phyloP scores from a whole-genome alignment of 2,888 invertebrate genomes.

The Amblyteles armatorius region DNA sequence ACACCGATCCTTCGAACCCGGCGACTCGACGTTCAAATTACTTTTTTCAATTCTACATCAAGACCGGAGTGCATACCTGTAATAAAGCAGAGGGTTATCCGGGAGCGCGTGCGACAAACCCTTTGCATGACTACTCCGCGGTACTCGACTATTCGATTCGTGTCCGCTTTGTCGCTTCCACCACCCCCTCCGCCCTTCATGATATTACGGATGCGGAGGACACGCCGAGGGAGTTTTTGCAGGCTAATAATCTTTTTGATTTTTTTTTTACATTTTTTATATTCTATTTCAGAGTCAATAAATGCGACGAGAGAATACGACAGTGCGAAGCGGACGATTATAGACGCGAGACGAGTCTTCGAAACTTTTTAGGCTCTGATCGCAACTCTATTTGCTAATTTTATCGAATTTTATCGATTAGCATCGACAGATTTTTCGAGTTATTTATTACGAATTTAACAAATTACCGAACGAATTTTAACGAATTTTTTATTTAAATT shows the following conservation, averaged over 20 bases:
- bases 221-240: not conserved
- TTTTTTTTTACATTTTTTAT: not conserved
- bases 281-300: not conserved
- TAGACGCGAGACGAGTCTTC: not conserved
- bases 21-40: conserved; percentile 76
- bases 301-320: not conserved
- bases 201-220: not conserved
- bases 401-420: not conserved
- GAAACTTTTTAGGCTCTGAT: not conserved
- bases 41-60: conserved; percentile 74
- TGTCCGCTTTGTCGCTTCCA: not conserved
- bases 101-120: not conserved
- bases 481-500: too few species aligned
- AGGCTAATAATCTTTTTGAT: not conserved
- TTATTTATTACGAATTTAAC: too few species aligned
- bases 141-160: not conserved
- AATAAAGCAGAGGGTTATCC: not conserved
- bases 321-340: conserved; percentile 33
- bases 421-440: too few species aligned
- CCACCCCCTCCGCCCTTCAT: not conserved
- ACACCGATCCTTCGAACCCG: conserved; percentile 43
- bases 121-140: not conserved
- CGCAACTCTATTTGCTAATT: not conserved
- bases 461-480: too few species aligned
- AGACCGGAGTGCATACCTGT: not conserved